Base-by-base conservation (phyloP, 1,140 invertebrate species). In the Cydia amplana region DNA sequence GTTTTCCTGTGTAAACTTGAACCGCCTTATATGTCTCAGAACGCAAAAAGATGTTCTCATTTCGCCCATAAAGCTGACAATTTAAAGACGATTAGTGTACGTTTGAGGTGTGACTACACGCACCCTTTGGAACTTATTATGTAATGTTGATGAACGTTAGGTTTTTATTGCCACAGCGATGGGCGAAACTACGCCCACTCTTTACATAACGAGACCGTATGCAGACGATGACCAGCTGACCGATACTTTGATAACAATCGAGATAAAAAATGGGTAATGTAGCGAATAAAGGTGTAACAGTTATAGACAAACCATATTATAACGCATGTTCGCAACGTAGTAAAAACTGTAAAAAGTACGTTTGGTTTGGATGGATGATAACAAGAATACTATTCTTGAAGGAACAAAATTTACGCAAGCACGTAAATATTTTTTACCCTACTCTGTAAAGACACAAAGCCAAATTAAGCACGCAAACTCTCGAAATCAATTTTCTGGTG, bases 101-200 rank as follows among this genome's bases (percentile, higher is more conserved):
- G n/a, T 18, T 14, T 5, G 51, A 55, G 51, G 51, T 55, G 51
- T 76, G 76, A 65, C 64, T 74, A 65, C 63, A 60, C 20, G 70
- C 76, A 80, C 83, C 85, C 87, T 83, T 85, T 84, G 81, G 80
- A 85, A 82, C 85, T 82, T 75, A 80, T 88, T 90, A 79, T 84
- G 80, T 78, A 90, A 88, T 81, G 74, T 81, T 80, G 82, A 86
- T 88, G 86, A 87, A 82, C 82, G 83, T 84, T 87, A 84, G 84
- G 84, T 85, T 85, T 77, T 77, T 76, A 76, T 89, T 88, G 83
- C 87, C 84, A 82, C 85, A 88, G 75, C 81, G 85, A 85, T 78
- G 80, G 79, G 76, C 82, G 82, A 83, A 85, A 87, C 82, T 87
- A 83, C 86, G 85, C 82, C 83, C 83, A 79, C 77, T 64, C 65